phyloP scores from a whole-genome alignment of 2,888 invertebrate genomes.

The Lomographa bimaculata region DNA sequence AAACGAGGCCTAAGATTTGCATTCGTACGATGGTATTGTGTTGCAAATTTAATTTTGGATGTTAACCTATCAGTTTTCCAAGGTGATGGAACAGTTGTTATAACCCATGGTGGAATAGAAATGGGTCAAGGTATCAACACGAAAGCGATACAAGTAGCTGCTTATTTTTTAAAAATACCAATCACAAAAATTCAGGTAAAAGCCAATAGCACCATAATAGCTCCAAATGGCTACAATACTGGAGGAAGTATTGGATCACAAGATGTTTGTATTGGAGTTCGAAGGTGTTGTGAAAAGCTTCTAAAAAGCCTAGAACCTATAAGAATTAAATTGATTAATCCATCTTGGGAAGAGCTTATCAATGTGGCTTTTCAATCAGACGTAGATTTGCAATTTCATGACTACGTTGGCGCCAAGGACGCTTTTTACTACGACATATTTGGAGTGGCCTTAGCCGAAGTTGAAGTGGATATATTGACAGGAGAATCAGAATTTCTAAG shows the following conservation, averaged over 20 bases:
- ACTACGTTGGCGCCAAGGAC: conserved; percentile 38
- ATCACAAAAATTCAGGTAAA: conserved; percentile 86
- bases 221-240: conserved; percentile 85
- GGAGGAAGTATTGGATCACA: conserved; percentile 88
- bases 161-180: conserved; percentile 85
- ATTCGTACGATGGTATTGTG: conserved; percentile 83
- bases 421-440: conserved; percentile 57
- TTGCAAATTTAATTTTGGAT: conserved; percentile 51
- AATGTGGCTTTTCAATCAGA: conserved; percentile 56
- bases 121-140: conserved; percentile 90
- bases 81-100: conserved; percentile 82
- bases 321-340: conserved; percentile 52
- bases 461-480: conserved; percentile 88
- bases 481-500: conserved; percentile 84
- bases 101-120: conserved; percentile 86
- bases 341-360: conserved; percentile 76
- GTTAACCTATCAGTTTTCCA: conserved; percentile 85
- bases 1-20: conserved; percentile 86
- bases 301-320: conserved; percentile 68
- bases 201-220: conserved; percentile 82
- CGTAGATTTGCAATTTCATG: conserved; percentile 52
- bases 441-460: conserved; percentile 84
- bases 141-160: conserved; percentile 86
- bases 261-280: conserved; percentile 80
- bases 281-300: conserved; percentile 73